phyloP scores from a whole-genome alignment of 2,113 vertebrate genomes.

The Perca schrenkii region DNA sequence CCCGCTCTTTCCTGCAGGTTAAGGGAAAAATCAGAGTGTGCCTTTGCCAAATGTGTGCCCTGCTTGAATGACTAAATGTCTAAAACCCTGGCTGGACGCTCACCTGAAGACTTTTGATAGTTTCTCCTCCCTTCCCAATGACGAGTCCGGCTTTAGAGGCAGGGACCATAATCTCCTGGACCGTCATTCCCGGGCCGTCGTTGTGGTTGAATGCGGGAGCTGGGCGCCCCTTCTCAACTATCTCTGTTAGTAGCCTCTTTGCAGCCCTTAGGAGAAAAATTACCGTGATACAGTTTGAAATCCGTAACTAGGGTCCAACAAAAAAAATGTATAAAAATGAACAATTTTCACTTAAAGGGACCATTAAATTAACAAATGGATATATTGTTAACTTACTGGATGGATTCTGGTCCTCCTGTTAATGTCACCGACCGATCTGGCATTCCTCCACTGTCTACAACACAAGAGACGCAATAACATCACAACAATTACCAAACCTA shows the following conservation, averaged over 20 bases:
- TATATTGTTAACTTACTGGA: constrained; percentile 88
- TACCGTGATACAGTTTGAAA: background rate
- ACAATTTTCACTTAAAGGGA: background rate
- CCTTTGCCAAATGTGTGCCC: too few species aligned
- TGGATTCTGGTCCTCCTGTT: constrained; percentile 94
- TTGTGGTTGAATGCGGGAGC: constrained; percentile 96
- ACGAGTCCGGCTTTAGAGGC: constrained; percentile 97
- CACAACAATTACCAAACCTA: background rate
- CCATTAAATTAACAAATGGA: too few species aligned
- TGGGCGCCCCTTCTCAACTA: constrained; percentile 97
- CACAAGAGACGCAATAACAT: background rate
- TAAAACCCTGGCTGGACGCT: background rate
- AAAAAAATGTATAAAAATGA: background rate
- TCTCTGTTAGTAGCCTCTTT: constrained; percentile 94
- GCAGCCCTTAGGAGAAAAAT: constrained; percentile 83
- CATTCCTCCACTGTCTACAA: constrained; percentile 94
- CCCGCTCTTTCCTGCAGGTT: constrained; percentile 91
- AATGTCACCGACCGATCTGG: constrained; percentile 96
- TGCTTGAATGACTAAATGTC: background rate
- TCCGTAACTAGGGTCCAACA: too few species aligned
- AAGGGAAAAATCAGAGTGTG: background rate
- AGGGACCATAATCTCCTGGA: constrained; percentile 98
- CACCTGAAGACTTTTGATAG: constrained; percentile 98
- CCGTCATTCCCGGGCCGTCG: constrained; percentile 94
- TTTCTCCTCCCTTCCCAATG: constrained; percentile 98